phyloP scores from a whole-genome alignment of 2,888 invertebrate genomes.

The Ditula angustiorana region DNA sequence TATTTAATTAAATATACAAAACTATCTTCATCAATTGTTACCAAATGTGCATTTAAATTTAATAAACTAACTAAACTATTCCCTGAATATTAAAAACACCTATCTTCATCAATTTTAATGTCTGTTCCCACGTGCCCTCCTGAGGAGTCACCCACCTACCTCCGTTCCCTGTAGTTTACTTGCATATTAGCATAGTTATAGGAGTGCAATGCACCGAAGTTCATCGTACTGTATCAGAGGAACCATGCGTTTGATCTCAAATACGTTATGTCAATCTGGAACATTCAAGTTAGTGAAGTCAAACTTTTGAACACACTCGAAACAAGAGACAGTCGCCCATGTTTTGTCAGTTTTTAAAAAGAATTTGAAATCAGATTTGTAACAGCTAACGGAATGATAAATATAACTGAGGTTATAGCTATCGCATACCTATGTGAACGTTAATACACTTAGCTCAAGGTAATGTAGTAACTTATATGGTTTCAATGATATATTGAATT shows the following conservation, averaged over 20 bases:
- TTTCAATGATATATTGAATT: constrained; percentile 35
- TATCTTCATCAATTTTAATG: background rate
- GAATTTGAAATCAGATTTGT: background rate
- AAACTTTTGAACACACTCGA: background rate
- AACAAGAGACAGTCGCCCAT: background rate
- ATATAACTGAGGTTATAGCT: constrained; percentile 19
- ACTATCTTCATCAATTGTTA: background rate
- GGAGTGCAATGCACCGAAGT: constrained; percentile 47
- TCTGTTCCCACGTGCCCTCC: constrained; percentile 43
- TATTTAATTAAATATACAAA: background rate
- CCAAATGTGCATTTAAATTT: background rate
- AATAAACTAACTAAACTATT: background rate
- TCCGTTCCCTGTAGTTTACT: constrained; percentile 45
- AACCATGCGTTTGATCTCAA: constrained; percentile 22
- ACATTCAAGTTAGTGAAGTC: constrained; percentile 5
- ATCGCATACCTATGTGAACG: constrained; percentile 14
- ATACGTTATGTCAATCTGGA: constrained; percentile 28
- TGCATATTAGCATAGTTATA: constrained; percentile 47
- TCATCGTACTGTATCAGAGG: constrained; percentile 35
- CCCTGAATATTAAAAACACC: background rate
- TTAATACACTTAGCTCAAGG: constrained; percentile 37
- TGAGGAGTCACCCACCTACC: constrained; percentile 47
- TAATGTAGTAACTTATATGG: constrained; percentile 36
- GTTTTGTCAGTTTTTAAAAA: background rate
- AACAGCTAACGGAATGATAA: constrained; percentile 3